Percentiles rank a stretch among this genome's conserved stretches.
These are phyloP conservation scores for Platypus cylindrus DNA, from an alignment of 2,888 invertebrate genomes.

Conservation along the genomic window DNA sequence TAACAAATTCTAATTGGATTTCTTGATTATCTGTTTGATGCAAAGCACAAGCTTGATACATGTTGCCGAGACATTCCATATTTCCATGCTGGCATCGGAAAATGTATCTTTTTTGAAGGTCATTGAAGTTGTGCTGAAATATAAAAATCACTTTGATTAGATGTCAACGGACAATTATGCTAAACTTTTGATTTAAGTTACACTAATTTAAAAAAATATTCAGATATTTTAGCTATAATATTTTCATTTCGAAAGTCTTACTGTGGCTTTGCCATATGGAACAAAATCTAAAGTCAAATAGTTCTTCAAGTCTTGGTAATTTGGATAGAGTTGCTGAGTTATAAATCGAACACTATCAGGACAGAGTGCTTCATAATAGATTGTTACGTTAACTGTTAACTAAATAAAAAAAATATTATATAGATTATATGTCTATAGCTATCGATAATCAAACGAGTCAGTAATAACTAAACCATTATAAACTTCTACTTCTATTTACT, in stretches of 20 bases:
- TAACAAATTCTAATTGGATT: constrained; percentile 26
- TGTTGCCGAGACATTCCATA: constrained; percentile 39
- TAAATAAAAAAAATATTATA: constrained; percentile 14
- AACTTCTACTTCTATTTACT: too few species aligned
- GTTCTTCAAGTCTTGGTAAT: constrained; percentile 24
- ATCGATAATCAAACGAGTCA: too few species aligned
- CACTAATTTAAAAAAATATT: background rate
- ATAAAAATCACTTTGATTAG: background rate
- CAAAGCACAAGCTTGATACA: constrained; percentile 39
- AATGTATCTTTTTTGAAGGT: constrained; percentile 23
- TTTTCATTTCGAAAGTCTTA: constrained; percentile 11
- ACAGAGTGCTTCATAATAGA: constrained; percentile 46
- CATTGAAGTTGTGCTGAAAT: constrained; percentile 13
- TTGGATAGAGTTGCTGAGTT: constrained; percentile 35
- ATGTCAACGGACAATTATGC: constrained; percentile 2
- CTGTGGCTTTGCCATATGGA: constrained; percentile 25
- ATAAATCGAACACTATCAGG: constrained; percentile 41
- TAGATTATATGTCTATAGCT: too few species aligned
- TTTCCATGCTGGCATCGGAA: constrained; percentile 40
- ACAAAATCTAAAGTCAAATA: constrained; percentile 20
- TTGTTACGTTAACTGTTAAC: constrained; percentile 29
- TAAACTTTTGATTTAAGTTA: background rate
- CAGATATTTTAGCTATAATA: background rate
- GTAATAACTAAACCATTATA: too few species aligned
- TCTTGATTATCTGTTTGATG: constrained; percentile 25